Evolutionary conservation across 2,113 vertebrate genomes (phyloP), one percentile per base, ranked within the genome.

Genomic region (Dipodomys stephensi): DNA sequence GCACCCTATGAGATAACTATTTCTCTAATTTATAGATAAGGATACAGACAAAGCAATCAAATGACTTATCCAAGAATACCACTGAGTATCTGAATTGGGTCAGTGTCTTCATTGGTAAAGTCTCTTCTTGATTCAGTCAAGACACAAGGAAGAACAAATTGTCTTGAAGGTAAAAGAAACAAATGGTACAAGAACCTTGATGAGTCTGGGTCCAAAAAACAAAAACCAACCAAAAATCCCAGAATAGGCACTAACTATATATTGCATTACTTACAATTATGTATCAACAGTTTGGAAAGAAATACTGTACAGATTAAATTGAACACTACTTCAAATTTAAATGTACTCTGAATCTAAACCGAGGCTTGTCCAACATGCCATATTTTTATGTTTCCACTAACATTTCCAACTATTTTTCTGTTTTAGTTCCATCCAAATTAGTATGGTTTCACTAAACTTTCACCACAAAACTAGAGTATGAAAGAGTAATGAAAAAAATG

Each of bases 371-470:
- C 18, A 67, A 76, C 12, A 83, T 25, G 30, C 28, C 25, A 76
- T 73, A 81, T 19, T 77, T 89, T 72, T 46, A 60, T 20, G 39
- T 39, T 65, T 60, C 23, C 19, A n/a, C 18, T 53, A 46, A 25
- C 65, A 87, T 35, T 94, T 94, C n/a, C 69, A 62, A 39, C 39
- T 90, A 64, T 57, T 12, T 46, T 11, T 86, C 28, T 78, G 87
- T 39, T 92, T 87, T 71, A 60, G 6, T 82, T 84, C 5, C 69
- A 85, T 57, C 25, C 57, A 30, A 4, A 15, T 77, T 87, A 39
- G 80, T 32, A 82, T 90, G 44, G 35, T 88, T 91, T n/a, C 7
- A 88, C 12, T 79, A 80, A 94, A 89, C 69, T 20, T 80, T 19
- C 6, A 82, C 12, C 39, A 94, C 20, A 73, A 80, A 91, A 94